Evolutionary conservation across 2,888 invertebrate species (phyloP).

Genomic region (Cinara cedri): DNA sequence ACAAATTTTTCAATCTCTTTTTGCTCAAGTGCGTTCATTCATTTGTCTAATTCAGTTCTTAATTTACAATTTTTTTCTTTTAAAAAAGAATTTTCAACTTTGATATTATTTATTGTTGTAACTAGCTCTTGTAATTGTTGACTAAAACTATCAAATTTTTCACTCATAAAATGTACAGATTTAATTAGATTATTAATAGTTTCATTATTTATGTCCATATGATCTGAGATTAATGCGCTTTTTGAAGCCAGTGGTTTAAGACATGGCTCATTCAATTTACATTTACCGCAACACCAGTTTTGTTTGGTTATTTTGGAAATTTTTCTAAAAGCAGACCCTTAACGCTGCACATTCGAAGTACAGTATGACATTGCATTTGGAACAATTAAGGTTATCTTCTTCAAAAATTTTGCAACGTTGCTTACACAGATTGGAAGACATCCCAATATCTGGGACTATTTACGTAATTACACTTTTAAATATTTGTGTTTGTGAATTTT

Average conservation of each 20-base stretch:
- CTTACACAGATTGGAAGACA: too few species aligned
- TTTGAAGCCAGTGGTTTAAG: background rate
- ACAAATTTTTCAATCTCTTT: constrained; percentile 9
- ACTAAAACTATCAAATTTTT: background rate
- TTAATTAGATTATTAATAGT: background rate
- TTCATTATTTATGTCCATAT: background rate
- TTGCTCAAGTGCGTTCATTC: constrained; percentile 2
- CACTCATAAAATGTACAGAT: constrained; percentile 3
- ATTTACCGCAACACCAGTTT: background rate
- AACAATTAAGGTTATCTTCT: too few species aligned
- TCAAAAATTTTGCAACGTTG: too few species aligned
- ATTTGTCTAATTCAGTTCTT: constrained; percentile 14
- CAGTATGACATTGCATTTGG: too few species aligned
- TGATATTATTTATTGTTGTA: background rate
- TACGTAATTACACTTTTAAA: too few species aligned
- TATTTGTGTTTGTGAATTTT: too few species aligned
- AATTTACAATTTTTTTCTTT: constrained; percentile 6
- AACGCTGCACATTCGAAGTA: too few species aligned
- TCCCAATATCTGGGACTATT: too few species aligned
- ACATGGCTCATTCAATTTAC: background rate
- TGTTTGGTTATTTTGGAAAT: background rate
- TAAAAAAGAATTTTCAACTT: background rate
- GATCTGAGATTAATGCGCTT: background rate
- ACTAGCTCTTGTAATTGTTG: constrained; percentile 5
- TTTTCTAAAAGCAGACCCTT: constrained; percentile 4